These are phyloP conservation scores for Alsophila aescularia DNA, from an alignment of 2,888 invertebrate species.

Conservation along the genomic window DNA sequence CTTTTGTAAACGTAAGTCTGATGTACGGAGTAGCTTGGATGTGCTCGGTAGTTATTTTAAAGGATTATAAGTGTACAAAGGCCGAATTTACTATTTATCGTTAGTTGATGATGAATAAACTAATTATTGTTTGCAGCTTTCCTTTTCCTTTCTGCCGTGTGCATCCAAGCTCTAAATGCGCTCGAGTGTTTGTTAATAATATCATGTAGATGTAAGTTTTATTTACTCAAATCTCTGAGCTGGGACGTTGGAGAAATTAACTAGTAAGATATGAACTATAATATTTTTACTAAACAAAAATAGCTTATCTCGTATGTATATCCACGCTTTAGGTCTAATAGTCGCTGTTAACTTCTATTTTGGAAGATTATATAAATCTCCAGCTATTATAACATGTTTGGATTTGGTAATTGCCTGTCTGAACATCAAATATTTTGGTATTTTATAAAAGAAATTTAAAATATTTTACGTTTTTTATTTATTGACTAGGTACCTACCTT, in stretches of 20 bases:
- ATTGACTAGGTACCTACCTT: not conserved
- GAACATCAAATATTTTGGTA: conserved; percentile 68
- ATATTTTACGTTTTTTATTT: conserved; percentile 17
- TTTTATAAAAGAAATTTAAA: conserved; percentile 64
- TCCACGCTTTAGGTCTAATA: conserved; percentile 37
- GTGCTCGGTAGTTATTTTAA: conserved; percentile 20
- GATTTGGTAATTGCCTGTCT: conserved; percentile 59
- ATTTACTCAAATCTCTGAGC: conserved; percentile 42
- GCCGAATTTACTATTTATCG: not conserved
- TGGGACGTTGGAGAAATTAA: conserved; percentile 29
- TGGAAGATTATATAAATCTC: conserved; percentile 34
- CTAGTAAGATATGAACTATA: conserved; percentile 32
- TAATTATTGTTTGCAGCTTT: not conserved
- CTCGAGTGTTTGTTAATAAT: conserved; percentile 59
- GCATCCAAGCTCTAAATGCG: conserved; percentile 42
- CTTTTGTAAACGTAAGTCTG: conserved; percentile 68
- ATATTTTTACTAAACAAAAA: conserved; percentile 37
- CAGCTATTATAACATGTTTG: conserved; percentile 47
- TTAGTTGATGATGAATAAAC: too few relatives aligned
- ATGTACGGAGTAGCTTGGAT: conserved; percentile 46
- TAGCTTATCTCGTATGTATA: conserved; percentile 32
- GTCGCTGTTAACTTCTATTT: conserved; percentile 32
- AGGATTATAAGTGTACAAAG: not conserved
- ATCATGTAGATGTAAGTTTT: conserved; percentile 61
- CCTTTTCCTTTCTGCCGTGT: conserved; percentile 15